Evolutionary conservation across 2,797 vertebrate genomes (phyloP).

Genomic region (Chaenodraco wilsoni): DNA sequence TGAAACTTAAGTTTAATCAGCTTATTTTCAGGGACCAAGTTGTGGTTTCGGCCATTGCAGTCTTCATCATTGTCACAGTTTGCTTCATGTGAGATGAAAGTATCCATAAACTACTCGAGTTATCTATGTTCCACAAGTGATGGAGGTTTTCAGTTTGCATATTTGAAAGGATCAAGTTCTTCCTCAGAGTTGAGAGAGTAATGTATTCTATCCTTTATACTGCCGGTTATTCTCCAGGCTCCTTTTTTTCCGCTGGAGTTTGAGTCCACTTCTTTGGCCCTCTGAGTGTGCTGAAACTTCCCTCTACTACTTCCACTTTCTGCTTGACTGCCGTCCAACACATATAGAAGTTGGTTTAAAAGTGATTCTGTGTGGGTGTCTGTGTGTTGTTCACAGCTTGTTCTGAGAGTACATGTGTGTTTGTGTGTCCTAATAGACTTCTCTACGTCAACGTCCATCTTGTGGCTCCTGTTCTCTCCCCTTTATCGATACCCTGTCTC

Average conservation of each 20-base stretch:
- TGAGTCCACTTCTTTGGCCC: slow-evolving; percentile 54
- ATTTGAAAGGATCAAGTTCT: slow-evolving; percentile 50
- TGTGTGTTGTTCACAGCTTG: slow-evolving; percentile 12
- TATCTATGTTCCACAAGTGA: slow-evolving; percentile 47
- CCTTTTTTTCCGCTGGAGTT: slow-evolving; percentile 40
- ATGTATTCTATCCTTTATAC: slow-evolving; percentile 57
- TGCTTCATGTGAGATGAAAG: slow-evolving; percentile 37
- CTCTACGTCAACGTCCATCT: slow-evolving; percentile 25
- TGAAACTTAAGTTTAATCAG: no score
- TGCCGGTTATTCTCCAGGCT: slow-evolving; percentile 36
- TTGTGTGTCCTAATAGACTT: slow-evolving; percentile 23
- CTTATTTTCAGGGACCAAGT: not conserved
- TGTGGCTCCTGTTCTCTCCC: slow-evolving; percentile 31
- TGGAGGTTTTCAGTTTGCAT: slow-evolving; percentile 33
- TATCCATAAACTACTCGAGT: slow-evolving; percentile 43
- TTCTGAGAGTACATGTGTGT: not conserved
- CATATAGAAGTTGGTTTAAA: slow-evolving; percentile 28
- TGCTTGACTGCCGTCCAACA: slow-evolving; percentile 17
- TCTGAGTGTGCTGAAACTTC: slow-evolving; percentile 48
- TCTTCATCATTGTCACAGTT: not conserved
- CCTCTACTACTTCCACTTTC: slow-evolving; percentile 27
- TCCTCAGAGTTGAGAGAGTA: slow-evolving; percentile 39
- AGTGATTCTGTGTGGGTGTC: slow-evolving; percentile 32
- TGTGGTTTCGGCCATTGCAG: not conserved
- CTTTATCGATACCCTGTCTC: slow-evolving; percentile 54